Percentiles rank a stretch among this genome's conserved stretches.
These are phyloP conservation scores for Nasonia longicornis DNA, from an alignment of 1,140 invertebrate species.

Conservation along the genomic window DNA sequence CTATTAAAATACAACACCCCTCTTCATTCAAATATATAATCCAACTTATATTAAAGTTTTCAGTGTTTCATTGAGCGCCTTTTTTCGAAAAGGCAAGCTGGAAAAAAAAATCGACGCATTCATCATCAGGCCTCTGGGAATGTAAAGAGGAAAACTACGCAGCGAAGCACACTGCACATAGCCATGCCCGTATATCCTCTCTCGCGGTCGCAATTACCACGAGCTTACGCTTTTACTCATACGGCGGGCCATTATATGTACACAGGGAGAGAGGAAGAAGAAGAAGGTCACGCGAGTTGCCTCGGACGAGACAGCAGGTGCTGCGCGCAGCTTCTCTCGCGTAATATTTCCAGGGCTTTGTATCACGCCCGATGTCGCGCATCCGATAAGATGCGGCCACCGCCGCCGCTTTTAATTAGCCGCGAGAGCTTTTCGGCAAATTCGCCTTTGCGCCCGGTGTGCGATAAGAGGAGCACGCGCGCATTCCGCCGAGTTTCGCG, in stretches of 20 bases:
- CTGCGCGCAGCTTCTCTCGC: slow-evolving; percentile 4
- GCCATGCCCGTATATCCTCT: too few relatives aligned
- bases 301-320: slow-evolving; percentile 26
- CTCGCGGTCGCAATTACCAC: not conserved
- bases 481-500: not conserved
- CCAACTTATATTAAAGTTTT: too few relatives aligned
- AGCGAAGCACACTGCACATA: not conserved
- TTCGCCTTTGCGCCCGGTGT: not conserved
- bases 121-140: too few relatives aligned
- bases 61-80: too few relatives aligned
- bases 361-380: slow-evolving; percentile 11
- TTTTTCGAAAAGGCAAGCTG: too few relatives aligned
- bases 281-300: not conserved
- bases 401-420: slow-evolving; percentile 9
- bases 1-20: too few relatives aligned
- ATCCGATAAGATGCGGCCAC: not conserved
- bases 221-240: not conserved
- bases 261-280: not conserved
- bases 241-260: not conserved
- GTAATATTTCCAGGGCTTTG: slow-evolving; percentile 21
- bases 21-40: too few relatives aligned
- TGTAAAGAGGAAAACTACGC: too few relatives aligned
- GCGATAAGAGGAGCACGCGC: not conserved
- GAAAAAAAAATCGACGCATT: too few relatives aligned
- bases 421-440: not conserved